Base-by-base conservation (phyloP, 2,797 vertebrate genomes). In the Ficedula albicollis region DNA sequence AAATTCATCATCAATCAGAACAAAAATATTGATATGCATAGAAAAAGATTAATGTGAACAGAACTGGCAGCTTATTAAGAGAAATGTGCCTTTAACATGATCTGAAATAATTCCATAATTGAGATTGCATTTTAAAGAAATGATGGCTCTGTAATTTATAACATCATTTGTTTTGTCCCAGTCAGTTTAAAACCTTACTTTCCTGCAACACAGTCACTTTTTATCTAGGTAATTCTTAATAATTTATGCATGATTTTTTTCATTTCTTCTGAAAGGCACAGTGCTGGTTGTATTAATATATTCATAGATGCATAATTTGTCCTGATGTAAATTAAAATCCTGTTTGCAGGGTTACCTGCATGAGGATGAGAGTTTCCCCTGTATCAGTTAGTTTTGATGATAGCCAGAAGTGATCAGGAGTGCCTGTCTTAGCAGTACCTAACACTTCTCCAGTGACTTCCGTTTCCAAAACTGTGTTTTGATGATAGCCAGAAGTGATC, bases 11-110 rank as follows among this genome's bases (percentile, higher is more conserved):
- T 44, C 25, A 82, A 19, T 81, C 39, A 69, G 63, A 94, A 87
- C 41, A 90, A 92, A 95, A 90, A 89, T 91, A 89, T 14, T 92
- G 64, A 74, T 84, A 46, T 74, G 60, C 67, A 85, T 70, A 85
- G 52, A 51, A 86, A 70, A 86, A 70, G 52, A 89, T 85, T 68
- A 80, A 76, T 0, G 0, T 44, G 87, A 91, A 44, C 46, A 92
- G 49, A 79, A 49, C 46, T 87, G 81, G 11, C 72, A 87, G 44
- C 46, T 91, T 64, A 63, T 92, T 90, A 92, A 93, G 55, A 93
- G 63, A 60, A 91, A 93, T 72, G 5, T 89, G 44, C 26, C 23
- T 94, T 93, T 95, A 88, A 77, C 41, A n/a, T 0, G 0, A 15
- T 86, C 69, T 56, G 78, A 96, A 93, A 91, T 80, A 92, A 87